phyloP scores from a whole-genome alignment of 2,113 vertebrate species.

The Pseudolaguvia tuberculata region DNA sequence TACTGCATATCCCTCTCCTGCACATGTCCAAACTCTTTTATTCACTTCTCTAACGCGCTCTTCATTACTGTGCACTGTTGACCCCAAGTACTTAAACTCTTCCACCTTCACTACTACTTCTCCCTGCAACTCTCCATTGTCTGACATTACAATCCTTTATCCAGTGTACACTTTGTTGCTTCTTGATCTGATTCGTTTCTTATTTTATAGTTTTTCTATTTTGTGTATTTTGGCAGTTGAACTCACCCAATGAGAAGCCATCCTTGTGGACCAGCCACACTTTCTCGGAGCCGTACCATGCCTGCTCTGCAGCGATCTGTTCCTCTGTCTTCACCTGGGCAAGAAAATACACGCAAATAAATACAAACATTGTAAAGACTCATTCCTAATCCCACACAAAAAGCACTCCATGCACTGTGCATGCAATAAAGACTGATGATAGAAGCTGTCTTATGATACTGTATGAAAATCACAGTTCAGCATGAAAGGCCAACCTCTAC shows the following conservation, averaged over 20 bases:
- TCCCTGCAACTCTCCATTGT: too few species aligned
- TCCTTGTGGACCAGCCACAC: conserved; percentile 96
- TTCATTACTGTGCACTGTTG: too few species aligned
- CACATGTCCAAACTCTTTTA: too few species aligned
- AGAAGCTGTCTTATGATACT: not conserved
- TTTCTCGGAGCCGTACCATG: conserved; percentile 93
- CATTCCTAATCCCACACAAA: not conserved
- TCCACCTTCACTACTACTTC: too few species aligned
- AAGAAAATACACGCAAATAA: conserved; percentile 15
- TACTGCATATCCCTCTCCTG: too few species aligned
- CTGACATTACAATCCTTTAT: too few species aligned
- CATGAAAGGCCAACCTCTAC: conserved; percentile 13
- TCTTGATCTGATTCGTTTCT: too few species aligned
- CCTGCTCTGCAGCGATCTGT: conserved; percentile 87
- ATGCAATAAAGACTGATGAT: not conserved
- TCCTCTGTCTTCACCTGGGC: conserved; percentile 89
- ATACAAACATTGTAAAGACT: not conserved
- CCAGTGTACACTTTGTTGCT: too few species aligned
- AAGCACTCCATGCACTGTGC: conserved; percentile 37
- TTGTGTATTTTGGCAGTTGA: not conserved
- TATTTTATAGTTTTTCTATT: too few species aligned
- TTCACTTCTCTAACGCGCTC: too few species aligned
- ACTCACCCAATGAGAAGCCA: conserved; percentile 90
- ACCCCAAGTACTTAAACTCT: too few species aligned
- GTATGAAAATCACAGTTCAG: conserved; percentile 19